A percentile compares a stretch with the other conserved stretches of the same genome.
phyloP scores from a whole-genome alignment of 2,113 vertebrate species.

The Gnathonemus longibarbis region DNA sequence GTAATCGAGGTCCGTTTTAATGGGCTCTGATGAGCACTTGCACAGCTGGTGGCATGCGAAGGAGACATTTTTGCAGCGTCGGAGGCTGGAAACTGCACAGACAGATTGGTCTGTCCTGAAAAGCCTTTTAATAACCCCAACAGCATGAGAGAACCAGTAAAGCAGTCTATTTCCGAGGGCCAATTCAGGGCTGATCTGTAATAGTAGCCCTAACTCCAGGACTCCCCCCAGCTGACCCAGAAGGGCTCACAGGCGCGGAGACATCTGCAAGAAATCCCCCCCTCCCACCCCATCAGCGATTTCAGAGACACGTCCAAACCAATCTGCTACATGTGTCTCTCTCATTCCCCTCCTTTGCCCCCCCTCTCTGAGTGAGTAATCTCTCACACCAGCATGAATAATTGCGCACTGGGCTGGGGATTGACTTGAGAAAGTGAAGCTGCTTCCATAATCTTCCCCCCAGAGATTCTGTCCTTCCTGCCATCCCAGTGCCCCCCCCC shows the following conservation, averaged over 20 bases:
- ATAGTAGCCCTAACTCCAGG: not conserved
- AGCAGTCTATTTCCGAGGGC: not conserved
- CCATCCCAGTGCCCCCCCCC: not conserved
- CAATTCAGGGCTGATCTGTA: not conserved
- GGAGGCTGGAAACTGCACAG: not conserved
- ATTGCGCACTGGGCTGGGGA: conserved; percentile 1
- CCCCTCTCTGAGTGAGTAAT: not conserved
- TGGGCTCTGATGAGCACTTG: not conserved
- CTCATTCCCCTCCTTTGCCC: not conserved
- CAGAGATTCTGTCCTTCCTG: not conserved
- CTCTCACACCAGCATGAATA: conserved; percentile 10
- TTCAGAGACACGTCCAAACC: not conserved
- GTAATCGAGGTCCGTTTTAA: not conserved
- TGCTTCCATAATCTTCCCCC: not conserved
- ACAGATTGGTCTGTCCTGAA: no score
- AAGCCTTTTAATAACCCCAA: not conserved
- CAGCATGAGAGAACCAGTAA: not conserved
- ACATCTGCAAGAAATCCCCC: not conserved
- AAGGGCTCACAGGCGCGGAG: not conserved
- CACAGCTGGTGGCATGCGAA: not conserved
- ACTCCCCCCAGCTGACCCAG: not conserved
- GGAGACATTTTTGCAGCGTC: not conserved
- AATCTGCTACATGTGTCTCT: not conserved
- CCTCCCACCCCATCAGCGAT: not conserved
- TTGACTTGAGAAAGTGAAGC: conserved; percentile 9